Evolutionary conservation across 2,888 invertebrate species (phyloP), one percentile per base, ranked within the genome.

Genomic region (Iselma pallidipennis): DNA sequence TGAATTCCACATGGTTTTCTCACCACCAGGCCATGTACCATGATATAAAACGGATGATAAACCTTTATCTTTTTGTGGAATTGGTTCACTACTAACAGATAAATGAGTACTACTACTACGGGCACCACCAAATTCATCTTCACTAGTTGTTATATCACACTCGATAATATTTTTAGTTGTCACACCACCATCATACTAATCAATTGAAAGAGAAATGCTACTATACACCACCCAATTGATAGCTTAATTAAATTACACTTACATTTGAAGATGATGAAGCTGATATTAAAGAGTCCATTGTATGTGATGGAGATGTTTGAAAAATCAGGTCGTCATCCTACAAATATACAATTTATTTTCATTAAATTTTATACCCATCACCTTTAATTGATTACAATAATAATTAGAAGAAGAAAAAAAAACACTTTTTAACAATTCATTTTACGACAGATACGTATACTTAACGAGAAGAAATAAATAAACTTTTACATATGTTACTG

Each of bases 11-110:
- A 80, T 77, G 49, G 74, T 77, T 71, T 80, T 82, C 73, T 85
- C 86, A 45, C 86, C 83, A 5, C 86, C 83, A 5, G 87, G 87
- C 88, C 88, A 88, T 12, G 86, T 85, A n/a, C 87, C 87, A 71
- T 86, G 86, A 73, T 85, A 86, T 59, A 85, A 80, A 16, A 50
- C 25, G 45, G 83, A 80, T 10, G 83, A 79, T 59, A 84, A 66
- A 66, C 76, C 79, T 66, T 78, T 65, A 52, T 55, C 69, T 57
- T 59, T 66, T 28, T 68, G 68, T 26, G 64, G 52, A 48, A 61
- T 57, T 12, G 81, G 80, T 66, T 82, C 82, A 60, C 81, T 81
- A 68, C 81, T 82, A 58, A 81, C 79, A 3, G 81, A 81, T 69
- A 80, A 71, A 55, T 79, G 78, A 4, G 78, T 74, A 59, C 74